phyloP scores from a whole-genome alignment of 2,888 invertebrate genomes.

The Liposcelis brunnea region DNA sequence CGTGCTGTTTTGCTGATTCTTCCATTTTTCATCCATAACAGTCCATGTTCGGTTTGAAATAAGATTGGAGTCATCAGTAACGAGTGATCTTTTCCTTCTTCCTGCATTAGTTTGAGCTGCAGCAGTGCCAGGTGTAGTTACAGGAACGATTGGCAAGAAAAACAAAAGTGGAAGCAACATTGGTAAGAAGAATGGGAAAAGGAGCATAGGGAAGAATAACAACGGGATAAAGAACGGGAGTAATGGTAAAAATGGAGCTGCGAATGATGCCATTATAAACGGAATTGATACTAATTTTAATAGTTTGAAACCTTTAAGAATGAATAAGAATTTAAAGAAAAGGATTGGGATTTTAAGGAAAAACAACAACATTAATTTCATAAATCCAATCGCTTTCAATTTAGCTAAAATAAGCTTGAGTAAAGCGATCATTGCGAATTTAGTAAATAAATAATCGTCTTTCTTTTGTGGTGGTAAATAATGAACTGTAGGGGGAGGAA shows the following conservation, averaged over 20 bases:
- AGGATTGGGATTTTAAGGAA: slow-evolving; percentile 3
- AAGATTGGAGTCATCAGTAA: background rate
- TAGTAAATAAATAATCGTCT: slow-evolving; percentile 4
- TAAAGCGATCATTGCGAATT: slow-evolving; percentile 6
- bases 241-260: background rate
- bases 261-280: slow-evolving; percentile 1
- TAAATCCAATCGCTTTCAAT: slow-evolving; percentile 4
- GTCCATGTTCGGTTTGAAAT: slow-evolving; percentile 1
- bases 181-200: background rate
- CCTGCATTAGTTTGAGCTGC: background rate
- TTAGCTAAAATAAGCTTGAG: slow-evolving; percentile 4
- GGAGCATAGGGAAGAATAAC: background rate
- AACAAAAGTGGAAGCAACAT: background rate
- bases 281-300: slow-evolving; percentile 4
- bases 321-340: slow-evolving; percentile 2
- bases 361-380: slow-evolving; percentile 4
- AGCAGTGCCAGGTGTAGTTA: slow-evolving; percentile 2
- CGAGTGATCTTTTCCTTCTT: background rate
- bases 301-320: slow-evolving; percentile 2
- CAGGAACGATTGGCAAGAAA: slow-evolving; percentile 3
- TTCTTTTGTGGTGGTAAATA: slow-evolving; percentile 1
- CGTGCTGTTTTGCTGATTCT: background rate
- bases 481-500: background rate
- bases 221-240: slow-evolving; percentile 6
- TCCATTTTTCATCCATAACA: slow-evolving; percentile 2